Percentiles rank a stretch among this genome's conserved stretches.
Conservation (phyloP, 2,888 invertebrate genomes). For the Horisme vitalbata region DNA sequence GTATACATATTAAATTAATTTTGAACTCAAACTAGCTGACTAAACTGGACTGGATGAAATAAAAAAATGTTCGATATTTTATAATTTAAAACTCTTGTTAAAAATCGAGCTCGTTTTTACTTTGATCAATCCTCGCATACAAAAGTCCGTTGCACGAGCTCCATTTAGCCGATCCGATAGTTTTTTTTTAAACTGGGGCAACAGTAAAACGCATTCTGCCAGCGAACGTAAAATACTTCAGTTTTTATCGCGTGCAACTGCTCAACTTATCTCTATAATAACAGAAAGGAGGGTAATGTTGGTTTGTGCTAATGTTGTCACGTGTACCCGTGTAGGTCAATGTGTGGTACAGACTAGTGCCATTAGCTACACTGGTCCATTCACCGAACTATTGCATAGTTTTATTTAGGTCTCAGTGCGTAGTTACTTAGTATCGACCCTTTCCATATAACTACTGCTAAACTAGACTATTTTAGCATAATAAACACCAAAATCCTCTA, state of each 20-base stretch:
- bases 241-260: conserved; percentile 16
- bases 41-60: too few relatives aligned
- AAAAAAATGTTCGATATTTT: too few relatives aligned
- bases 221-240: conserved; percentile 11
- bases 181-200: conserved; percentile 17
- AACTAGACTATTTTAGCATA: too few relatives aligned
- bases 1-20: too few relatives aligned
- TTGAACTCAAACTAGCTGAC: too few relatives aligned
- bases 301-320: conserved; percentile 18
- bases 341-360: not conserved
- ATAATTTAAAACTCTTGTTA: too few relatives aligned
- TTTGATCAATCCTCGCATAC: conserved; percentile 6
- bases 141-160: conserved; percentile 5
- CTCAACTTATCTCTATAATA: conserved; percentile 7
- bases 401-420: too few relatives aligned
- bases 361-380: not conserved
- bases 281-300: conserved; percentile 23
- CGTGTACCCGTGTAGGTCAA: conserved; percentile 20
- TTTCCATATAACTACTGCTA: too few relatives aligned
- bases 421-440: too few relatives aligned
- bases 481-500: too few relatives aligned
- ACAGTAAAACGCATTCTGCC: conserved; percentile 13
- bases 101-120: conserved; percentile 2
- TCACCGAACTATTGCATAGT: too few relatives aligned
- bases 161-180: conserved; percentile 13